Evolutionary conservation across 1,140 invertebrate species (phyloP).

Genomic region (Zaprionus tsacasi): DNA sequence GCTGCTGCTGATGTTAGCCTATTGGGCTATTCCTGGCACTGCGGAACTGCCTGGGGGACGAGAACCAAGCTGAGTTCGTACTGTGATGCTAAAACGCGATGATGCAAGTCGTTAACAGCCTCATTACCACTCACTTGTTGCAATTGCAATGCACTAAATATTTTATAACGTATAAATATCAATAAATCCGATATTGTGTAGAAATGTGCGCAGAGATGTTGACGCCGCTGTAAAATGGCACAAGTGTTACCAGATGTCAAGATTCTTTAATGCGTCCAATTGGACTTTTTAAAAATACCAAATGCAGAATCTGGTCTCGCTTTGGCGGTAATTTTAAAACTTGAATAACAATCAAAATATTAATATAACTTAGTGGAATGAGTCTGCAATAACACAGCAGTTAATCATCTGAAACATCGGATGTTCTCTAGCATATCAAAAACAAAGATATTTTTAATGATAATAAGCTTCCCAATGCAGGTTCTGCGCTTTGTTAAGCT

Average conservation of each 20-base stretch:
- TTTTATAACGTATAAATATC: constrained; percentile 53
- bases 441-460: no score
- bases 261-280: constrained; percentile 8
- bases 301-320: not conserved
- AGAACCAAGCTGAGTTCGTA: constrained; percentile 28
- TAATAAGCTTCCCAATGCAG: no score
- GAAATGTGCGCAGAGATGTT: constrained; percentile 61
- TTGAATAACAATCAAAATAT: not conserved
- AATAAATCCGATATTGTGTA: constrained; percentile 59
- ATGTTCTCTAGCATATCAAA: no score
- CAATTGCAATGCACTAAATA: constrained; percentile 65
- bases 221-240: constrained; percentile 48
- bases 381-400: no score
- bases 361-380: no score
- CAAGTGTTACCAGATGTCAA: constrained; percentile 28
- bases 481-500: no score
- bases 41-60: constrained; percentile 40
- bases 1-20: constrained; percentile 21
- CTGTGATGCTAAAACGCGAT: constrained; percentile 36
- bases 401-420: no score
- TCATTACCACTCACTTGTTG: constrained; percentile 70
- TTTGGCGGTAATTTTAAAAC: not conserved
- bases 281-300: constrained; percentile 15
- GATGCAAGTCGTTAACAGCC: constrained; percentile 49
- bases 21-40: constrained; percentile 62